phyloP scores from a whole-genome alignment of 2,113 vertebrate species.

The Amazona vittata region DNA sequence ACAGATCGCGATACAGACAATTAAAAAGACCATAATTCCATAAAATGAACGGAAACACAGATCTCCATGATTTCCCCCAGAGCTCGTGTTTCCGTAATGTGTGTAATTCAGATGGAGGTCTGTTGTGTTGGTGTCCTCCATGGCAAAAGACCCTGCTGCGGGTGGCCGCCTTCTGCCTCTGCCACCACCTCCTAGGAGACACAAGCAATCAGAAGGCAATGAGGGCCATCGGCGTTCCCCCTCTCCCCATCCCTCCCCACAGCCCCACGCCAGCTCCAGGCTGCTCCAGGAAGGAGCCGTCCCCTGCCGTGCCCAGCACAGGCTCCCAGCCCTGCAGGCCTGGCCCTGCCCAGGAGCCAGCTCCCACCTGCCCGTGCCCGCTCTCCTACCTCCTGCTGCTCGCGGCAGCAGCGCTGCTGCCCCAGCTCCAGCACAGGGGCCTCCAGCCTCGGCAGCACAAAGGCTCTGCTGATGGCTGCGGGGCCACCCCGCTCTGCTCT shows the following conservation, averaged over 20 bases:
- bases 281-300: background rate
- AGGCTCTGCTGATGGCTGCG: background rate
- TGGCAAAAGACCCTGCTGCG: no score
- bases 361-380: background rate
- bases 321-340: background rate
- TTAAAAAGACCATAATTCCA: no score
- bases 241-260: background rate
- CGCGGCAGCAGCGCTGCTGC: background rate
- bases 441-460: background rate
- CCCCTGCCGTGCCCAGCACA: background rate
- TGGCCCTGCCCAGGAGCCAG: background rate
- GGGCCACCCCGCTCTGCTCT: background rate
- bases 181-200: no score
- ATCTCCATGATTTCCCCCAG: no score
- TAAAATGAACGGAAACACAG: no score
- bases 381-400: background rate
- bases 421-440: background rate
- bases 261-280: rapidly evolving
- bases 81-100: no score
- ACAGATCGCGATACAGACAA: no score
- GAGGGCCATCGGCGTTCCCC: rapidly evolving
- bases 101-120: no score
- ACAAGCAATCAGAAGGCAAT: background rate
- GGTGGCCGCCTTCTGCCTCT: no score
- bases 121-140: no score